A percentile compares a stretch with the other conserved stretches of the same genome.
phyloP scores from a whole-genome alignment of 2,797 vertebrate species.

The Leucoraja ocellata region DNA sequence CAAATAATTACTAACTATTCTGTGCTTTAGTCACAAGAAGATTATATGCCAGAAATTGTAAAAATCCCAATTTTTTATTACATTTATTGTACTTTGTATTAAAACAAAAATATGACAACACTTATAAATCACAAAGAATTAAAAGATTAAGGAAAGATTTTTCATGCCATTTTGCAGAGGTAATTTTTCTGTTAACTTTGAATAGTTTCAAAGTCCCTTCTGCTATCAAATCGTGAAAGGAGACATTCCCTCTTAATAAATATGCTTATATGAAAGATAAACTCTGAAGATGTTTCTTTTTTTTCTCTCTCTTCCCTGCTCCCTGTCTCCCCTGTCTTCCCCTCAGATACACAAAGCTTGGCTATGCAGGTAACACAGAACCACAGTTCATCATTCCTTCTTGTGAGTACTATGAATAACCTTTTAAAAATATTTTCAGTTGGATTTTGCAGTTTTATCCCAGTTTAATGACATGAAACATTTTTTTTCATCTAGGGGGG shows the following conservation, averaged over 20 bases:
- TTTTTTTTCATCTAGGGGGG: neutral
- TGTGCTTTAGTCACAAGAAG: neutral
- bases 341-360: constrained; percentile 85
- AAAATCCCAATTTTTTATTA: neutral
- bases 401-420: constrained; percentile 66
- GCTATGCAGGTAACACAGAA: constrained; percentile 92
- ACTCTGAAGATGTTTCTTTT: neutral
- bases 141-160: neutral
- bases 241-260: neutral
- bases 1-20: neutral
- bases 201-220: neutral
- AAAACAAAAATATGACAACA: neutral
- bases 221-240: neutral
- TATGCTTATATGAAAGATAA: neutral
- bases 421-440: neutral
- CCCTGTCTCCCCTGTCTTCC: constrained; percentile 29
- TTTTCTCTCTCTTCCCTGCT: neutral
- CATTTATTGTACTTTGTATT: neutral
- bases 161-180: neutral
- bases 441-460: neutral
- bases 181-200: neutral
- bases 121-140: neutral
- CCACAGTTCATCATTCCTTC: constrained; percentile 93
- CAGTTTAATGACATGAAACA: neutral
- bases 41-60: too few relatives aligned